Base-by-base conservation (phyloP, 2,888 invertebrate genomes). In the Ischnura elegans region DNA sequence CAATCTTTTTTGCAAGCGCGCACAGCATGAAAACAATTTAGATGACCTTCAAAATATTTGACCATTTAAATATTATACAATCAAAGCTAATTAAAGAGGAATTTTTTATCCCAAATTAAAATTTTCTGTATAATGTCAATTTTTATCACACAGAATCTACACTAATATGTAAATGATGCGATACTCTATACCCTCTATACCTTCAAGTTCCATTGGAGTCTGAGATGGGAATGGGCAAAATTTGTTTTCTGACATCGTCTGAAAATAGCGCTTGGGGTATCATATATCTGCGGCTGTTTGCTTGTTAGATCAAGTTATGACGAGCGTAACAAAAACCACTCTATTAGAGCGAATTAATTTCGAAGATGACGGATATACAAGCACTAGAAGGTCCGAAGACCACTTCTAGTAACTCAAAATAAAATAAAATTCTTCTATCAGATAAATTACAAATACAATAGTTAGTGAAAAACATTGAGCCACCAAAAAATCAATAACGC, bases 211-310 rank as follows among this genome's bases (percentile, higher is more conserved):
- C 76, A 76, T 76, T 36, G 1, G 76, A 36, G 76, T 36, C 29
- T 76, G 76, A 36, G 29, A 13, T 76, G n/a, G 46, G 86, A 86
- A 45, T n/a, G 36, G 25, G 43, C 25, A 86, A 42, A 45, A 86
- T 45, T 86, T 45, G 45, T 25, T 86, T 86, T 86, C n/a, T 46
- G 25, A 10, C 86, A 45, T 21, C 43, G 5, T 13, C 86, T 8
- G 86, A 43, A 43, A 43, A 86, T 45, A 86, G 46, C 86, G 86
- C 86, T 46, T 16, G 46, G 86, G 86, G 25, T 86, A 43, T 45
- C 86, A 86, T 86, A 43, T 86, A 86, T 86, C 86, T 46, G 29
- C 46, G 46, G 46, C 45, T 45, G 86, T 86, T 86, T 45, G 86
- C 45, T 45, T 46, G 36, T 45, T 76, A 36, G 21, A 36, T 36